A percentile compares a stretch with the other conserved stretches of the same genome.
phyloP scores from a whole-genome alignment of 2,888 invertebrate species.

The Lutraria lutraria region DNA sequence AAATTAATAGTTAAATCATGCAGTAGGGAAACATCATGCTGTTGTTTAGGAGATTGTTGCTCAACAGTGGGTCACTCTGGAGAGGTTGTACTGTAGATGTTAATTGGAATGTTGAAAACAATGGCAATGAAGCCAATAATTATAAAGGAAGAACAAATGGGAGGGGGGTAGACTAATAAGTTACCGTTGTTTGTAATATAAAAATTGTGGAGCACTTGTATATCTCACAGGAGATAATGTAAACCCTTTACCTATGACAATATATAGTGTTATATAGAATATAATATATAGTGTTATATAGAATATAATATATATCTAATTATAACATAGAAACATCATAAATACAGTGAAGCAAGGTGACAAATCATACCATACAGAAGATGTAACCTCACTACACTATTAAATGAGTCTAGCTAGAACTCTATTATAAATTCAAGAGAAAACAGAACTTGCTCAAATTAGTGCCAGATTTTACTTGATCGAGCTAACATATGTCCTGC shows the following conservation, averaged over 20 bases:
- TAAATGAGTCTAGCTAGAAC: too few relatives aligned
- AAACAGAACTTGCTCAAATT: too few relatives aligned
- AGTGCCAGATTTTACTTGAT: too few relatives aligned
- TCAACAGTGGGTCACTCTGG: too few relatives aligned
- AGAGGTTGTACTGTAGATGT: too few relatives aligned
- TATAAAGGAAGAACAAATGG: constrained; percentile 15
- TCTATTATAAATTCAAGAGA: too few relatives aligned
- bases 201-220: constrained; percentile 64
- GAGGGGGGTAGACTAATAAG: constrained; percentile 31
- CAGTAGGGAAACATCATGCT: too few relatives aligned
- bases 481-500: too few relatives aligned
- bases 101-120: background rate
- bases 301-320: background rate
- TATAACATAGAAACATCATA: background rate
- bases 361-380: too few relatives aligned
- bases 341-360: background rate
- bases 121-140: background rate
- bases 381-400: too few relatives aligned
- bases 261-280: constrained; percentile 12
- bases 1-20: too few relatives aligned
- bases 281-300: background rate
- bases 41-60: too few relatives aligned
- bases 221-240: constrained; percentile 58
- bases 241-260: constrained; percentile 55
- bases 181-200: constrained; percentile 70